Evolutionary conservation across 2,797 vertebrate species (phyloP).

Genomic region (Mormyrus hasselquistii): DNA sequence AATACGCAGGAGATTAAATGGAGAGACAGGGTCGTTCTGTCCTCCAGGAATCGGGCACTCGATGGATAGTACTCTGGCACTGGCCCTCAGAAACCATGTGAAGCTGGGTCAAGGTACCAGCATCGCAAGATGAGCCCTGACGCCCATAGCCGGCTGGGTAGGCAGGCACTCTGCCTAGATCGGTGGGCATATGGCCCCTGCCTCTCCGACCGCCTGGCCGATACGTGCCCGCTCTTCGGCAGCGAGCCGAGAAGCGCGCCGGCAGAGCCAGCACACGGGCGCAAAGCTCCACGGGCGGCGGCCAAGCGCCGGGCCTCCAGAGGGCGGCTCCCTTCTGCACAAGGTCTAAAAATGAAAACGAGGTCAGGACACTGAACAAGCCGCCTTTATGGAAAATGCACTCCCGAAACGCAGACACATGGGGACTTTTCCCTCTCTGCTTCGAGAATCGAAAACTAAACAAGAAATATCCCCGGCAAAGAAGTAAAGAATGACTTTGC

Average conservation of each 20-base stretch:
- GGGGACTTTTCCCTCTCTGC: background rate
- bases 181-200: slow-evolving; percentile 34
- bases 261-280: background rate
- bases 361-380: background rate
- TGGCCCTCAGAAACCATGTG: background rate
- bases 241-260: background rate
- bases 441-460: background rate
- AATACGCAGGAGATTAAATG: background rate
- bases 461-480: background rate
- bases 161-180: slow-evolving; percentile 21
- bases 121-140: background rate
- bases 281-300: background rate
- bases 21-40: background rate
- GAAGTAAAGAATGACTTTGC: slow-evolving; percentile 7
- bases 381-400: background rate
- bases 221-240: background rate
- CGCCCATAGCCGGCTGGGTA: background rate
- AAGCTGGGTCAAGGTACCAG: background rate
- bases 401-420: background rate
- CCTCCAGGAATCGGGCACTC: background rate
- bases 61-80: background rate
- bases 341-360: slow-evolving; percentile 13
- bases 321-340: background rate
- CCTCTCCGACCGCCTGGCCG: background rate
- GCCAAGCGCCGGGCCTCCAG: background rate